A percentile compares a stretch with the other conserved stretches of the same genome.
These are phyloP conservation scores for Petrocephalus sullivani DNA, from an alignment of 2,797 vertebrate species.

Conservation along the genomic window DNA sequence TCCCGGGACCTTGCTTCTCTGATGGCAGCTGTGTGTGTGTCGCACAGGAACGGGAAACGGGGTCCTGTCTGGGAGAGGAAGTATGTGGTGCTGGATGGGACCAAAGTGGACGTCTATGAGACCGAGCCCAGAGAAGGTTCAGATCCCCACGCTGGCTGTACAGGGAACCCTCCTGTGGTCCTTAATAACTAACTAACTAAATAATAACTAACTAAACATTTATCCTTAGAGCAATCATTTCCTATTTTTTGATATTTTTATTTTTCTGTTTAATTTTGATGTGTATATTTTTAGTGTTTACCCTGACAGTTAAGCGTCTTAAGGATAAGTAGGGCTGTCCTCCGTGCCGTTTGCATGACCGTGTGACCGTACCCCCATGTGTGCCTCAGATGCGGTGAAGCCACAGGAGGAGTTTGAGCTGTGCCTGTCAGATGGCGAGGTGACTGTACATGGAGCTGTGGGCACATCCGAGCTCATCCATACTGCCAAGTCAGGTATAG, in stretches of 20 bases:
- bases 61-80: conserved; percentile 98
- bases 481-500: conserved; percentile 91
- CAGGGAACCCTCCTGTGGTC: background rate
- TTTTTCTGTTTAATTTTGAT: background rate
- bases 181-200: background rate
- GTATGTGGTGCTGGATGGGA: conserved; percentile 89
- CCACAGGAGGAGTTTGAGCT: conserved; percentile 94
- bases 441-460: conserved; percentile 90
- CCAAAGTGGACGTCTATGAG: conserved; percentile 89
- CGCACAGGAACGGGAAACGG: conserved; percentile 86
- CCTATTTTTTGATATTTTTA: background rate
- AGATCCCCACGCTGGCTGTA: background rate
- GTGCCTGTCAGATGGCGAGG: conserved; percentile 88
- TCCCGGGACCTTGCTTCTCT: background rate
- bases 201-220: background rate
- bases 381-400: conserved; percentile 75
- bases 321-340: background rate
- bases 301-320: background rate
- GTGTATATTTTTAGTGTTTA: background rate
- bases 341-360: background rate
- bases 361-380: background rate
- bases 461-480: conserved; percentile 89
- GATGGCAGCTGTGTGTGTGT: conserved; percentile 8
- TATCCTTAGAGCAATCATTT: background rate
- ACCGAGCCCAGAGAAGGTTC: conserved; percentile 89